Conservation (phyloP, 2,113 vertebrate species). For the Apistogramma diplotaenia region DNA sequence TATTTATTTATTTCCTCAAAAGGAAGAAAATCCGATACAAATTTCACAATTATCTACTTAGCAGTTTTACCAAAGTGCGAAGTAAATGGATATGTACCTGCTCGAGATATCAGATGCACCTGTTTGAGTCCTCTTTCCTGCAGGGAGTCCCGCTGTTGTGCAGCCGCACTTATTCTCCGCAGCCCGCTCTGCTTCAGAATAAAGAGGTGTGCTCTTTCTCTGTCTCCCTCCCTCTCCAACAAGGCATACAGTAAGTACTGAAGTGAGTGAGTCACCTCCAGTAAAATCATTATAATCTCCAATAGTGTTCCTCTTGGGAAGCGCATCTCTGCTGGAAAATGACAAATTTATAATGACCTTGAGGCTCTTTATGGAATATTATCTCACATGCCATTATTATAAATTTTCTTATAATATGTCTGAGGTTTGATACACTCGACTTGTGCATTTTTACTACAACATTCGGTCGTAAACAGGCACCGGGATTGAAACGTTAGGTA, state of each 20-base stretch:
- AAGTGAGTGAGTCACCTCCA: constrained; percentile 35
- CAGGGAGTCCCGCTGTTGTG: not conserved
- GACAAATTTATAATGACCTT: not conserved
- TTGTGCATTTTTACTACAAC: not conserved
- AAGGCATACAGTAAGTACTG: not conserved
- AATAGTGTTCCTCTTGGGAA: not conserved
- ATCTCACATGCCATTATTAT: not conserved
- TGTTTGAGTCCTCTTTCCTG: constrained; percentile 17
- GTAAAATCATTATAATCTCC: not conserved
- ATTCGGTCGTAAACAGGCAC: not conserved
- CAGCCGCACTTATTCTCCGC: constrained; percentile 1
- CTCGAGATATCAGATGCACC: not conserved
- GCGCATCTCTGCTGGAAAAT: not conserved
- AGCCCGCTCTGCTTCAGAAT: constrained; percentile 22
- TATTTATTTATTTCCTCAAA: not conserved
- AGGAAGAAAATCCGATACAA: not conserved
- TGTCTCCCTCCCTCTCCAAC: not conserved
- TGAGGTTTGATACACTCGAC: not conserved
- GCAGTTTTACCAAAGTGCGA: not conserved
- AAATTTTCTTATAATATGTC: not conserved
- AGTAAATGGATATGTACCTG: constrained; percentile 26
- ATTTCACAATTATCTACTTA: not conserved
- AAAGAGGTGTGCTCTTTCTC: constrained; percentile 9
- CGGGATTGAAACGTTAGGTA: not conserved
- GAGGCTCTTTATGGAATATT: not conserved